Base-by-base conservation (phyloP, 2,113 vertebrate genomes). In the Myotis yumanensis region DNA sequence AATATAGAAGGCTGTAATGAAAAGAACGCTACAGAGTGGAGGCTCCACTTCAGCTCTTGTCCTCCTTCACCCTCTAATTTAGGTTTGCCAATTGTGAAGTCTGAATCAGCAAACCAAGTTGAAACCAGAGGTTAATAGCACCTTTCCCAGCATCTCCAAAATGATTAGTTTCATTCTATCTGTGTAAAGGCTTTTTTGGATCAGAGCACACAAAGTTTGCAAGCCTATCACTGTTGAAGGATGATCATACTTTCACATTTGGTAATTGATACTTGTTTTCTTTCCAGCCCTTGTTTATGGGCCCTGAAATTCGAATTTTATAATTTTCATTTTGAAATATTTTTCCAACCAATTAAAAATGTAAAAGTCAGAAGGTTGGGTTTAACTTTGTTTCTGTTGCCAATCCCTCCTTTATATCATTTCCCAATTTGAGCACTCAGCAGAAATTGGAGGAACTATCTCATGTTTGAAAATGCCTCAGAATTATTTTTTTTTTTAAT, bases 401-500 rank as follows among this genome's bases (percentile, higher is more conserved):
- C 43, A 35, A 0, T 8, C 9, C 20, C 12, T 86, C 15, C 11
- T 90, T 37, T 81, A 32, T 57, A n/a, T 52, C 43, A 86, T 48
- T 95, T 89, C 25, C 37, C 6, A 92, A 9, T 73, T 77, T 96
- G 30, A 93, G 2, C 20, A 89, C 9, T 16, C 30, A 79, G 17
- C n/a, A 96, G 69, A 93, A 82, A 66, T 30, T 66, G 32, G 90
- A 95, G 69, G 62, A 32, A 71, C n/a, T 64, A 8, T 68, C 23
- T 46, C 17, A 40, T 0, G 2, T 93, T 73, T 90, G 17, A 87
- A 16, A 76, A 25, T 51, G 3, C n/a, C 30, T 87, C 32, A n/a
- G 32, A 76, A 59, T 87, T 92, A 46, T 85, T 92, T 89, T 85
- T n/a, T n/a, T n/a, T n/a, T n/a, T n/a, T n/a, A n/a, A n/a, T n/a